phyloP scores from a whole-genome alignment of 2,888 invertebrate genomes.

The Lymantria monacha region DNA sequence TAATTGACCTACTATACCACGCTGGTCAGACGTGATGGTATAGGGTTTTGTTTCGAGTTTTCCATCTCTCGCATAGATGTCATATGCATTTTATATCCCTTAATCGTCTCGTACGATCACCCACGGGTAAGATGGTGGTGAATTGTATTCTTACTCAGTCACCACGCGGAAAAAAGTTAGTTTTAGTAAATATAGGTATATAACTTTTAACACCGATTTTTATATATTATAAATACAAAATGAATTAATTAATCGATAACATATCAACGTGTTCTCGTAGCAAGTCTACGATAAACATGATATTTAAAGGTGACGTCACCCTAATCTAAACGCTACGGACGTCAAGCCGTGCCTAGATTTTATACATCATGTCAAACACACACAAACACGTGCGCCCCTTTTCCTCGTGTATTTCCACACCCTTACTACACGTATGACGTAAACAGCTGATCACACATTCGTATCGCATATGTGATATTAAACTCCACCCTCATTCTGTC shows the following conservation, averaged over 20 bases:
- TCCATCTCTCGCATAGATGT: too few relatives aligned
- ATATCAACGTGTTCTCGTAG: conserved; percentile 40
- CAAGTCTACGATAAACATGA: conserved; percentile 41
- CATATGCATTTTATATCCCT: too few relatives aligned
- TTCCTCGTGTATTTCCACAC: conserved; percentile 26
- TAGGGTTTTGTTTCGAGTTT: too few relatives aligned
- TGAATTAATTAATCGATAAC: conserved; percentile 22
- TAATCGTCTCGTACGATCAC: too few relatives aligned
- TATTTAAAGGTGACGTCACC: conserved; percentile 22
- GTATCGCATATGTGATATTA: conserved; percentile 55
- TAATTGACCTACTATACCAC: too few relatives aligned
- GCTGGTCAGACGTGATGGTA: too few relatives aligned
- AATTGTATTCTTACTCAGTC: too few relatives aligned
- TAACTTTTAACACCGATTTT: too few relatives aligned
- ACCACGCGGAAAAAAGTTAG: too few relatives aligned
- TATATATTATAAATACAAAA: too few relatives aligned
- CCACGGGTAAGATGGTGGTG: too few relatives aligned
- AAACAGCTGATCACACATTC: conserved; percentile 41
- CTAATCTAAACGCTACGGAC: conserved; percentile 5
- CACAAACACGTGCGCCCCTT: conserved; percentile 17
- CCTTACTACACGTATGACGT: conserved; percentile 24
- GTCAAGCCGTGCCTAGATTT: conserved; percentile 1
- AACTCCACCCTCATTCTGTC: conserved; percentile 50
- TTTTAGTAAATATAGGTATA: too few relatives aligned
- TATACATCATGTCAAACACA: conserved; percentile 1